A percentile compares a stretch with the other conserved stretches of the same genome.
phyloP scores from a whole-genome alignment of 2,113 vertebrate species.

The Phocoena phocoena region DNA sequence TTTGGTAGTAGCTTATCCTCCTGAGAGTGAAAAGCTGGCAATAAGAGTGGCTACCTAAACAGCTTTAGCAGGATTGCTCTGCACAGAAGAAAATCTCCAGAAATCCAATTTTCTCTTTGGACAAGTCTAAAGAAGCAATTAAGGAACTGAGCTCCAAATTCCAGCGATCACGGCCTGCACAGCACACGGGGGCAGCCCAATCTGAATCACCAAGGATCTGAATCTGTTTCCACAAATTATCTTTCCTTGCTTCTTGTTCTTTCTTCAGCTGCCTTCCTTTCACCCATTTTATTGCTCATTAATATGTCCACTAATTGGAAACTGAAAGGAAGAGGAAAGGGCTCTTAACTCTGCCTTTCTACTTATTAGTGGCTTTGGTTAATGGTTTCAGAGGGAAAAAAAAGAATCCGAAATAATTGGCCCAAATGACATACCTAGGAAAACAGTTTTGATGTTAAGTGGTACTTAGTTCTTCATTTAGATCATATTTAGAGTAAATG shows the following conservation, averaged over 20 bases:
- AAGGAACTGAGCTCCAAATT: conserved; percentile 27
- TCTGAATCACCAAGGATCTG: neutral
- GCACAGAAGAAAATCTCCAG: conserved; percentile 49
- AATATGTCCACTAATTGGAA: conserved; percentile 23
- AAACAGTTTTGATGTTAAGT: conserved; percentile 46
- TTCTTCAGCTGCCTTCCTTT: neutral
- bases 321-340: neutral
- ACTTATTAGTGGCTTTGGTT: conserved; percentile 58
- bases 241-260: neutral
- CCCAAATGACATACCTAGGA: conserved; percentile 34
- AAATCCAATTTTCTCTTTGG: conserved; percentile 56
- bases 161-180: neutral
- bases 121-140: conserved; percentile 54
- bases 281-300: conserved; percentile 34
- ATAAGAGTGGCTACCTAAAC: neutral
- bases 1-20: neutral
- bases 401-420: conserved; percentile 45
- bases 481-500: conserved; percentile 56
- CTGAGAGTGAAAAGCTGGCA: neutral
- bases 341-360: conserved; percentile 32
- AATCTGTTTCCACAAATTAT: neutral
- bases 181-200: fast-evolving
- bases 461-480: conserved; percentile 36
- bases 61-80: neutral
- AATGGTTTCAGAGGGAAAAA: conserved; percentile 54